Conservation (phyloP, 2,888 invertebrate species). For the Schizotus pectinicornis region DNA sequence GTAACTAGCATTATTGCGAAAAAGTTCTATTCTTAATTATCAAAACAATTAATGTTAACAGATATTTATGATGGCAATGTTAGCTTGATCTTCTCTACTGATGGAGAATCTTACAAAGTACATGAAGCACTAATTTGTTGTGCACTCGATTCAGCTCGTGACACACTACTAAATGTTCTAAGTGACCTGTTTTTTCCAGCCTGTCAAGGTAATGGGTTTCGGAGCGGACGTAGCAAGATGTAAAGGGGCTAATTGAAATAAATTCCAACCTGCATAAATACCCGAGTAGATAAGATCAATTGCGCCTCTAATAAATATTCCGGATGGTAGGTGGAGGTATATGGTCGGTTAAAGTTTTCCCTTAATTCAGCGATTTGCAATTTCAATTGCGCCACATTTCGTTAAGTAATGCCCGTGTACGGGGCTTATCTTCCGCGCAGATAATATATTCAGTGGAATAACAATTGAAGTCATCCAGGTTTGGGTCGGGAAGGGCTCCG, state of each 20-base stretch:
- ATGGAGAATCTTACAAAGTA: no score
- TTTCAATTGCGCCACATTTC: conserved; percentile 44
- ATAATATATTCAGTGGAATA: conserved; percentile 39
- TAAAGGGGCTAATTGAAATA: conserved; percentile 15
- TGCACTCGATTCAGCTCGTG: no score
- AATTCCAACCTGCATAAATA: conserved; percentile 21
- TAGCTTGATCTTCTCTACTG: no score
- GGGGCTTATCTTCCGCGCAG: conserved; percentile 33
- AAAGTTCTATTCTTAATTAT: no score
- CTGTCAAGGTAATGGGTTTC: no score
- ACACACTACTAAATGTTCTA: no score
- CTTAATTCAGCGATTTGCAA: conserved; percentile 46
- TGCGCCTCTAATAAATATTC: conserved; percentile 27
- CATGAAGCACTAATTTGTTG: no score
- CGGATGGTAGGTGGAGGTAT: conserved; percentile 11
- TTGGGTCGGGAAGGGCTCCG: conserved; percentile 15
- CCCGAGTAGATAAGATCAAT: conserved; percentile 26
- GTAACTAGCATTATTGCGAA: no score
- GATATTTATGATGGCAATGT: no score
- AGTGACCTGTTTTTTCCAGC: no score
- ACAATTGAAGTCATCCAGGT: conserved; percentile 31
- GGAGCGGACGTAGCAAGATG: no score
- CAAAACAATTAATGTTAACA: no score
- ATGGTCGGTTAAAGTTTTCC: conserved; percentile 16
- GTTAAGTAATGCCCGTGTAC: conserved; percentile 42